Evolutionary conservation across 2,888 invertebrate species (phyloP), one percentile per base, ranked within the genome.

Genomic region (Diplolepis rosae): DNA sequence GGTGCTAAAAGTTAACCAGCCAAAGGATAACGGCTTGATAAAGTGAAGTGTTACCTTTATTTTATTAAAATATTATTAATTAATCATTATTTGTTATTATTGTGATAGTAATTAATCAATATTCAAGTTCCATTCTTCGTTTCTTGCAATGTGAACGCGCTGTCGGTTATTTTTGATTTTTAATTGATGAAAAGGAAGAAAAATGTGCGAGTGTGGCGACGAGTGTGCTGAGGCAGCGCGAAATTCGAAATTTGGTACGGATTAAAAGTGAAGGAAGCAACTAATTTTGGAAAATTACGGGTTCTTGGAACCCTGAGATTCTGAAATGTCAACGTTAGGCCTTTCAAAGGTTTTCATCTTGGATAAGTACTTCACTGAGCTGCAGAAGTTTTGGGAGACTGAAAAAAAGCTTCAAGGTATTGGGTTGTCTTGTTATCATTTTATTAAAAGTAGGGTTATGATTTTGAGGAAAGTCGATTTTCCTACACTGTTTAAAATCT

Each of bases 321-420:
- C 80, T 87, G 90, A 90, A 91, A 97, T 97, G 97, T 96, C 97
- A 93, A 96, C 96, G 90, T 93, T 97, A 91, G 97, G 97, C 92
- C 94, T 97, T 87, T 96, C 96, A 89, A 97, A 97, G 92, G 97
- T 97, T 90, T 97, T 97, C 93, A 97, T 97, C 90, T 93, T 97
- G 92, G 97, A 97, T 94, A 97, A 97, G 90, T 97, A 97, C 91
- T 97, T 97, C 91, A 96, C 96, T 82, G 97, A 97, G 91, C 92
- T 98, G 90, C 96, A 96, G 90, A 97, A 97, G 91, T 96, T 97
- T 91, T 96, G 97, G 96, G 96, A 97, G 91, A 96, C 96, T 77
- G 98, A 98, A 90, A 96, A 97, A 91, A 96, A 96, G 91, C 92
- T 96, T 88, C 95, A 96, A 94, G 98, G 98, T 97, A 93, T 93